Conservation (phyloP, 2,113 vertebrate species). For the Centrocercus urophasianus region DNA sequence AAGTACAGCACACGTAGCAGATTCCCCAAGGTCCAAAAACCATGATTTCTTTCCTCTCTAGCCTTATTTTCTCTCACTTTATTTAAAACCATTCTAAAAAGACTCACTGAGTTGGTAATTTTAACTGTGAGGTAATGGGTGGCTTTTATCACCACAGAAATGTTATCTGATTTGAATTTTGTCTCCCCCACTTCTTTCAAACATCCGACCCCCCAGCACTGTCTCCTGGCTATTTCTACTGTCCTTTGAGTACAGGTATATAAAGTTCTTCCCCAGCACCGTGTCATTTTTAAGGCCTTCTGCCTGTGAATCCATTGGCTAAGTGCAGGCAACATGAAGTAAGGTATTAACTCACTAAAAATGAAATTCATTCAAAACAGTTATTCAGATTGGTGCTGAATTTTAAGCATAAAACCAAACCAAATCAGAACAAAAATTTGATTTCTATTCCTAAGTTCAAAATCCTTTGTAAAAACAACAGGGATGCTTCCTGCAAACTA, state of each 20-base stretch:
- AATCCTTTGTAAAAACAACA: background rate
- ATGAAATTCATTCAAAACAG: background rate
- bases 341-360: background rate
- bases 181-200: background rate
- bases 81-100: constrained; percentile 41
- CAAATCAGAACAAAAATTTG: background rate
- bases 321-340: background rate
- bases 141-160: background rate
- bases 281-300: background rate
- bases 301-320: background rate
- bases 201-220: background rate
- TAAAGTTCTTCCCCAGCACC: background rate
- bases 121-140: background rate
- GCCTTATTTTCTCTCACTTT: constrained; percentile 26
- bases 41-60: background rate
- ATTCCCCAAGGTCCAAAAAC: constrained; percentile 19
- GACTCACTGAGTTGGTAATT: background rate
- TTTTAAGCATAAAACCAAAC: background rate
- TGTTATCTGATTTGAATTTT: background rate
- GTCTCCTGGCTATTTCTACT: background rate
- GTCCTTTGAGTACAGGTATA: background rate
- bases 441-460: background rate
- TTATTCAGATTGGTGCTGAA: background rate
- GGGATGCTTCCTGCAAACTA: background rate
- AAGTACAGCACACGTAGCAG: background rate